phyloP scores from a whole-genome alignment of 2,113 vertebrate genomes.

The Psephotus haematonotus region DNA sequence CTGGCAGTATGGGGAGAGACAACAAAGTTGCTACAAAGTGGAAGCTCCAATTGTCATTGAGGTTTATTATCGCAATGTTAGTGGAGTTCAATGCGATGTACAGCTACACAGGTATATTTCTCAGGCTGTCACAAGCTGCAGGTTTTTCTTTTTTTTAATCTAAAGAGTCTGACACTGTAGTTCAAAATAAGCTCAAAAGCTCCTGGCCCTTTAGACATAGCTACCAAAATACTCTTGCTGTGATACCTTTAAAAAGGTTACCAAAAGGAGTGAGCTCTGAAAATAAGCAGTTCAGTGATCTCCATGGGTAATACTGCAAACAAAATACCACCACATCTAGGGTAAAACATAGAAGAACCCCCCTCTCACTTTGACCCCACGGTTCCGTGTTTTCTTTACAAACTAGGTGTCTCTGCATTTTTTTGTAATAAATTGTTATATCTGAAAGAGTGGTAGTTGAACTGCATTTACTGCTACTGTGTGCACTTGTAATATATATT shows the following conservation, averaged over 20 bases:
- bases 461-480: background rate
- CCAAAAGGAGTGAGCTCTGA: background rate
- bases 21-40: background rate
- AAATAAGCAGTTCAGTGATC: background rate
- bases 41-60: background rate
- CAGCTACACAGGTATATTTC: background rate
- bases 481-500: background rate
- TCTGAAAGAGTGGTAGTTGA: background rate
- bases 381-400: background rate
- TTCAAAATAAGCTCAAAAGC: background rate
- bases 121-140: background rate
- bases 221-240: background rate
- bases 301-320: background rate
- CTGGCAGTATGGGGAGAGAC: accelerated
- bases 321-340: background rate
- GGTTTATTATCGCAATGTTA: background rate
- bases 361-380: background rate
- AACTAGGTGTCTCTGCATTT: background rate
- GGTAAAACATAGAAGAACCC: background rate
- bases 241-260: background rate
- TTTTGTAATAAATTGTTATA: background rate
- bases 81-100: accelerated
- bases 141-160: background rate
- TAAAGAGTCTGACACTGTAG: background rate
- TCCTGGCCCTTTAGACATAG: background rate